Percentiles rank a stretch among this genome's conserved stretches.
Evolutionary conservation across 2,113 vertebrate species (phyloP).

Genomic region (Gracilinanus agilis): DNA sequence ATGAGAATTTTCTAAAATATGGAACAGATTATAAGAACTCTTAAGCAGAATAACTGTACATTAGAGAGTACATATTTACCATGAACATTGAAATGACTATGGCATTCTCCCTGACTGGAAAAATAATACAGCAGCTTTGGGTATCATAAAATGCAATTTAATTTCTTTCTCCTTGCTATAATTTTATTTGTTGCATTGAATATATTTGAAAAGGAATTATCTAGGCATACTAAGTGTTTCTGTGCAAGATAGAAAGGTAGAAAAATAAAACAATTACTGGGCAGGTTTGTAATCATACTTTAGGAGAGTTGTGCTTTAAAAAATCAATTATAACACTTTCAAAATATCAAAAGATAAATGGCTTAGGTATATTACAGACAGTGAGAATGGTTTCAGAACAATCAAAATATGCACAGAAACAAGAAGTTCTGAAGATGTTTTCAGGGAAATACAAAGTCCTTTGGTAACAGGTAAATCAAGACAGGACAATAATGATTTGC

Average conservation of each 20-base stretch:
- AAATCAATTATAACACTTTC: not conserved
- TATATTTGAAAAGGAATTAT: not conserved
- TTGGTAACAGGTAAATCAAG: not conserved
- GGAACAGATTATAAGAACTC: not conserved
- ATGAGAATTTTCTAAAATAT: not conserved
- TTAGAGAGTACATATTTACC: not conserved
- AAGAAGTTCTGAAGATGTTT: not conserved
- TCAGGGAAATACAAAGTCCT: not conserved
- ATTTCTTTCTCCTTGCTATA: not conserved
- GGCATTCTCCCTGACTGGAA: not conserved
- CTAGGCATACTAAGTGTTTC: not conserved
- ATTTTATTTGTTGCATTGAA: not conserved
- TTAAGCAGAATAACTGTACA: not conserved
- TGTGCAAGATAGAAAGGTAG: not conserved
- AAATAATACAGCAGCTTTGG: not conserved
- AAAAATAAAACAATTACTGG: not conserved
- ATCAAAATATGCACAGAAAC: not conserved
- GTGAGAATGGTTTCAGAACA: not conserved
- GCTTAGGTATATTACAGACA: not conserved
- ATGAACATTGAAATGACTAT: not conserved
- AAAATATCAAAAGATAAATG: not conserved
- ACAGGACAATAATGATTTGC: not conserved
- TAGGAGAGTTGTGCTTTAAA: not conserved
- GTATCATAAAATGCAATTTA: not conserved
- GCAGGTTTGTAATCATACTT: not conserved